A percentile compares a stretch with the other conserved stretches of the same genome.
Conservation (phyloP, 2,113 vertebrate species). For the Lonchura striata region DNA sequence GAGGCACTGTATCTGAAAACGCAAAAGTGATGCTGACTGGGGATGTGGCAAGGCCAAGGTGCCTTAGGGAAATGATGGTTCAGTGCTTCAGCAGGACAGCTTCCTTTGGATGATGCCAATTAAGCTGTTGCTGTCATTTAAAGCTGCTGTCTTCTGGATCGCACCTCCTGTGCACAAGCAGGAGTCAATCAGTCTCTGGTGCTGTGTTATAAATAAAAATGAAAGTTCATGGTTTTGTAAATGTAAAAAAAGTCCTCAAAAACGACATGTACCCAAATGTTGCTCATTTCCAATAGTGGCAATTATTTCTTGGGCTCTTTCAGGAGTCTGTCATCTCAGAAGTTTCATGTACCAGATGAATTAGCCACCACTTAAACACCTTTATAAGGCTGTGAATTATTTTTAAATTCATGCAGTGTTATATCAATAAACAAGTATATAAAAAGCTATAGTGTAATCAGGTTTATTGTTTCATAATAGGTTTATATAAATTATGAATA, state of each 20-base stretch:
- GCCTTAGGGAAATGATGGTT: constrained; percentile 38
- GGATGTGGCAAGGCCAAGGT: constrained; percentile 6
- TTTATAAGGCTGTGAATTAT: not conserved
- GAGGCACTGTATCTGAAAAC: constrained; percentile 37
- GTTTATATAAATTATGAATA: constrained; percentile 83
- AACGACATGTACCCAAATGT: not conserved
- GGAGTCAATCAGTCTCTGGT: constrained; percentile 9
- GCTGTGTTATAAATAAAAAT: constrained; percentile 19
- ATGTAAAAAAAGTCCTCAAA: not conserved
- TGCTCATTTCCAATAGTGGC: not conserved
- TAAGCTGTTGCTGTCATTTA: constrained; percentile 62
- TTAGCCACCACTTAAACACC: not conserved
- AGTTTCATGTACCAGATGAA: not conserved
- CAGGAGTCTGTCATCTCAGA: not conserved
- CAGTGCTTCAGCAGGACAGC: constrained; percentile 33
- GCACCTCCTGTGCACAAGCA: constrained; percentile 6
- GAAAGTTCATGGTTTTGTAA: not conserved
- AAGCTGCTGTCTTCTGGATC: constrained; percentile 1
- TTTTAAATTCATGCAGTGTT: constrained; percentile 12
- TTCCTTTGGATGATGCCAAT: constrained; percentile 47
- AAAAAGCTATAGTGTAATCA: constrained; percentile 39
- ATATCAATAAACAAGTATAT: constrained; percentile 11
- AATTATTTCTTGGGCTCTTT: not conserved
- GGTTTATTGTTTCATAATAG: constrained; percentile 73
- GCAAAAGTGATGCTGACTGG: constrained; percentile 16